Evolutionary conservation across 2,888 invertebrate genomes (phyloP).

Genomic region (Eretmocerus hayati): DNA sequence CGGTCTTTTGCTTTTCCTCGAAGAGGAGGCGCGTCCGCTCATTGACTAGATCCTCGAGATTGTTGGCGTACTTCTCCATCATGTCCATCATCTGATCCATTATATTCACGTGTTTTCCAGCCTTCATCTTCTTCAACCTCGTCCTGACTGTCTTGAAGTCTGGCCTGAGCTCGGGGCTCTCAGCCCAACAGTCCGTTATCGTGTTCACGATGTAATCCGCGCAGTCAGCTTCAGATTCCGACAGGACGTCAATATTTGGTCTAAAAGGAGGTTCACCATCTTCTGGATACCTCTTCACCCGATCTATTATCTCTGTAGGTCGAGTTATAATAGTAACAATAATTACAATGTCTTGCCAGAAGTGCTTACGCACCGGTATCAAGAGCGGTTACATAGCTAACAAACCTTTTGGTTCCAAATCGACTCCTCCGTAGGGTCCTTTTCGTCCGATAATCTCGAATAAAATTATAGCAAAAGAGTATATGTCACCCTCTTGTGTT

Average conservation of each 20-base stretch:
- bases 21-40: conserved; percentile 82
- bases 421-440: conserved; percentile 79
- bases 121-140: conserved; percentile 81
- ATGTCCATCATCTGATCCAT: conserved; percentile 98
- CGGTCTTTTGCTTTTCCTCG: conserved; percentile 90
- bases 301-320: conserved; percentile 78
- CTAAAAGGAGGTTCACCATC: conserved; percentile 70
- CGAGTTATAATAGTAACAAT: no score
- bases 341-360: no score
- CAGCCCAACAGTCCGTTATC: conserved; percentile 86
- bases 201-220: conserved; percentile 75
- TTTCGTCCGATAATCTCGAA: conserved; percentile 88
- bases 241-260: conserved; percentile 66
- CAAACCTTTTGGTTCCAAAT: conserved; percentile 77
- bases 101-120: conserved; percentile 82
- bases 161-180: conserved; percentile 74
- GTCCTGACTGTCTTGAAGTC: conserved; percentile 75
- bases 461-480: conserved; percentile 92
- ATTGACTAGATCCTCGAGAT: conserved; percentile 88
- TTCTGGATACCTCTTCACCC: conserved; percentile 64
- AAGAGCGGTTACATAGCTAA: no score
- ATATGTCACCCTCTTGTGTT: conserved; percentile 87
- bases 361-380: no score
- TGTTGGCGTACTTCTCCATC: conserved; percentile 95
- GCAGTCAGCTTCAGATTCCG: conserved; percentile 65